These are phyloP conservation scores for Brachionus calyciflorus DNA, from an alignment of 1,140 invertebrate species.

Conservation along the genomic window DNA sequence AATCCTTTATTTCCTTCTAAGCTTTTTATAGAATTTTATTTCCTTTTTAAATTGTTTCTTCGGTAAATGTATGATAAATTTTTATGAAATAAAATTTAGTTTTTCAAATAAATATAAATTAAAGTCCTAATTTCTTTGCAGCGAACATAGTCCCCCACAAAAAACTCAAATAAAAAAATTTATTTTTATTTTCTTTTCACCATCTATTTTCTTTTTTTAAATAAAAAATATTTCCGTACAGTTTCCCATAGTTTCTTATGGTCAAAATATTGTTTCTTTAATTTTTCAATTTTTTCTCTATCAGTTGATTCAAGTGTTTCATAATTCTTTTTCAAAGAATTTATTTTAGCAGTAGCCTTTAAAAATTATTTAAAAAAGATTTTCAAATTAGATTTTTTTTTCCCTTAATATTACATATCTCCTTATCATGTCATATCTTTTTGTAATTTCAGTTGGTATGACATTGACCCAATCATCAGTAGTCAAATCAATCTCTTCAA, in stretches of 20 bases:
- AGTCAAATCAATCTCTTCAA: slow-evolving; percentile 42
- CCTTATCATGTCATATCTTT: slow-evolving; percentile 43
- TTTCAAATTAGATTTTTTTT: not conserved
- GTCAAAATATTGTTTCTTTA: slow-evolving; percentile 46
- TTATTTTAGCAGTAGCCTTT: slow-evolving; percentile 40
- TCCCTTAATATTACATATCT: slow-evolving; percentile 10
- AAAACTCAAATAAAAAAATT: too few relatives aligned
- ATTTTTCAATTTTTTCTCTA: slow-evolving; percentile 41
- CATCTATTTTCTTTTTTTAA: too few relatives aligned
- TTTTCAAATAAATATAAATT: too few relatives aligned
- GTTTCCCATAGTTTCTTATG: slow-evolving; percentile 46
- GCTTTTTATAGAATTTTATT: too few relatives aligned
- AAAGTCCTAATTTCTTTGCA: too few relatives aligned
- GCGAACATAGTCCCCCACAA: too few relatives aligned
- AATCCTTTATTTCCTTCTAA: too few relatives aligned
- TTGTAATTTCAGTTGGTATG: slow-evolving; percentile 41
- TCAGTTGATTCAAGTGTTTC: slow-evolving; percentile 12
- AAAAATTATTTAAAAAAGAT: not conserved
- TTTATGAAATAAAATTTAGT: too few relatives aligned
- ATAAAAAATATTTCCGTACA: too few relatives aligned
- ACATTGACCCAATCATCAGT: slow-evolving; percentile 45
- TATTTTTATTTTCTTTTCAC: too few relatives aligned
- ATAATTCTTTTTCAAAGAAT: slow-evolving; percentile 14
- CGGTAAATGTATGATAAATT: too few relatives aligned
- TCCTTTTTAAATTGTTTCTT: too few relatives aligned